These are phyloP conservation scores for Scortum barcoo DNA, from an alignment of 2,113 vertebrate genomes.

Conservation along the genomic window DNA sequence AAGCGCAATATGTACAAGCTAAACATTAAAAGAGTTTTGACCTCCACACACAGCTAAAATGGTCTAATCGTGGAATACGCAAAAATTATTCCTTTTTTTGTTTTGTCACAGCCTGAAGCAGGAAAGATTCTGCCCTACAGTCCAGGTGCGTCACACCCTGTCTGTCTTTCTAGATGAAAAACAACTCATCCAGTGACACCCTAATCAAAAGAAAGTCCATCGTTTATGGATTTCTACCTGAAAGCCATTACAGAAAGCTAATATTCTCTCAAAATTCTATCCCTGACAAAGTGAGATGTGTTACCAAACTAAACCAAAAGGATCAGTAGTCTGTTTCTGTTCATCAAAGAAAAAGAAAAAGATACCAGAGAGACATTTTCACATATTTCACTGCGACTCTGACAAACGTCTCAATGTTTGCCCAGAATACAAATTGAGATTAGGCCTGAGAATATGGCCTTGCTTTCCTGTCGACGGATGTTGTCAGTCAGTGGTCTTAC, in stretches of 20 bases:
- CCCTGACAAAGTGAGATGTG: background rate
- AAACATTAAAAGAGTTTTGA: background rate
- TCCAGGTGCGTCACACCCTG: background rate
- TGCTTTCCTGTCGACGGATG: background rate
- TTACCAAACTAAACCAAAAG: background rate
- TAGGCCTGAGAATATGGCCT: too few relatives aligned
- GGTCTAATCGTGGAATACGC: background rate
- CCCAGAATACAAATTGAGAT: conserved; percentile 18
- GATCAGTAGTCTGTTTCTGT: background rate
- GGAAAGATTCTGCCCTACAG: background rate
- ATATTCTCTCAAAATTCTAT: background rate
- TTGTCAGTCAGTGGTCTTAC: background rate
- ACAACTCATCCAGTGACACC: background rate
- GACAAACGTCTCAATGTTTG: background rate
- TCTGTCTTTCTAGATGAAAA: background rate
- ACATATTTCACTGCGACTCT: background rate
- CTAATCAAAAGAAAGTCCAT: background rate
- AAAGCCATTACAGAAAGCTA: background rate
- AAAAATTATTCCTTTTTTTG: background rate
- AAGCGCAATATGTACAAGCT: conserved; percentile 2
- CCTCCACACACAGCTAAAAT: background rate
- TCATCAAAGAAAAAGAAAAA: background rate
- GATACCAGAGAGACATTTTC: background rate
- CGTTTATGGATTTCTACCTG: background rate
- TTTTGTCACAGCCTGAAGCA: background rate